Conservation (phyloP, 2,888 invertebrate genomes). For the Saturnia pavonia region DNA sequence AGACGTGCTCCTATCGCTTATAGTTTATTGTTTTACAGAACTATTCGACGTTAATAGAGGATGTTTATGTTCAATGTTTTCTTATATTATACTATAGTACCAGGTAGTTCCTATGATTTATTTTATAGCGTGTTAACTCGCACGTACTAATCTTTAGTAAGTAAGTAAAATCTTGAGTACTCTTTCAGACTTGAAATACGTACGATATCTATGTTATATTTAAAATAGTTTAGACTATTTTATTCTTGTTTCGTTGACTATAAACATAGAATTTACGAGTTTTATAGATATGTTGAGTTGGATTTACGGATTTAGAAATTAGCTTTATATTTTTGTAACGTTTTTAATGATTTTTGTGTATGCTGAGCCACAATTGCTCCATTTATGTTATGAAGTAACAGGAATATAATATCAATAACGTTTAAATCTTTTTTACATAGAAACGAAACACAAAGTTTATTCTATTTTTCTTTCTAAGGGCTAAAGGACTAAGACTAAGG, state of each 20-base stretch:
- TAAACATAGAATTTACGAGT: background rate
- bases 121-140: background rate
- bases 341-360: background rate
- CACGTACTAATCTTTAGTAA: background rate
- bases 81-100: background rate
- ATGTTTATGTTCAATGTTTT: background rate
- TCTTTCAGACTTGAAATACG: too few relatives aligned
- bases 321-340: background rate
- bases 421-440: too few relatives aligned
- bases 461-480: too few relatives aligned
- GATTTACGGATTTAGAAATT: background rate
- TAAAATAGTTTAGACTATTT: background rate
- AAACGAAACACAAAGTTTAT: too few relatives aligned
- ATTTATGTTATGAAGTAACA: too few relatives aligned
- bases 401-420: too few relatives aligned
- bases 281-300: too few relatives aligned
- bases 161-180: background rate
- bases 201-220: background rate
- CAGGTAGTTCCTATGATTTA: background rate
- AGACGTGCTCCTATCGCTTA: background rate
- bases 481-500: too few relatives aligned
- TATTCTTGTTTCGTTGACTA: background rate
- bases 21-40: conserved; percentile 8
- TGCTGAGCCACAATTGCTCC: too few relatives aligned
- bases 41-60: background rate